Evolutionary conservation across 92 coral and sea anemone genomes (phyloP), one percentile per base, ranked within the genome.

Genomic region (Zoanthus solanderi): DNA sequence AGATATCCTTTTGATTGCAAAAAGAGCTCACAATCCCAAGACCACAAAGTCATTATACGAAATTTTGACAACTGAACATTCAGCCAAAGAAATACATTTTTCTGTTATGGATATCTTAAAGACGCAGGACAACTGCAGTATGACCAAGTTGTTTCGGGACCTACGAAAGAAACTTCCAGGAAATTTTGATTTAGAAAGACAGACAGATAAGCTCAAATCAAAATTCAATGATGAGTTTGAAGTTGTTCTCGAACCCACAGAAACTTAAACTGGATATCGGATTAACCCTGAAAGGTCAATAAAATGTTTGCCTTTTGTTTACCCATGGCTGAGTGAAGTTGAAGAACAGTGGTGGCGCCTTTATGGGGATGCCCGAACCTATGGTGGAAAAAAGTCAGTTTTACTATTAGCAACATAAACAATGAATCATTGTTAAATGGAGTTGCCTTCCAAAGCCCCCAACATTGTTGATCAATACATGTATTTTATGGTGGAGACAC

Each of bases 331-430:
- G 4, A 48, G 71, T 7, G 44, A 61, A 1, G 65, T 10, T 73
- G 84, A 30, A 57, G 13, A n/a, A 48, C 82, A 81, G 66, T 88
- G 87, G 91, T 80, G 90, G 90, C 72, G 58, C 31, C 68, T 84
- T 69, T 88, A 88, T 83, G 88, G 88, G 57, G 88, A 88, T 88
- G 91, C 72, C 12, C 68, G 92, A 44, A 86, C 90, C 5, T 90
- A 76, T 78, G 92, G 92, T 29, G 89, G 81, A 72, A 86, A 78
- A 58, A 73, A 82, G 75, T 67, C 80, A 48, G 91, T 88, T 14
- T 58, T 58, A 13, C 16, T 37, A 37, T 37, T 37, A 37, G 42
- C 42, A 37, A 37, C 42, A 37, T 37, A 37, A 37, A 37, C 42
- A 57, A 57, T 13, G 65, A 57, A 57, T 57, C 29, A 47, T 83